Base-by-base conservation (phyloP, 2,113 vertebrate species). In the Oplegnathus fasciatus region DNA sequence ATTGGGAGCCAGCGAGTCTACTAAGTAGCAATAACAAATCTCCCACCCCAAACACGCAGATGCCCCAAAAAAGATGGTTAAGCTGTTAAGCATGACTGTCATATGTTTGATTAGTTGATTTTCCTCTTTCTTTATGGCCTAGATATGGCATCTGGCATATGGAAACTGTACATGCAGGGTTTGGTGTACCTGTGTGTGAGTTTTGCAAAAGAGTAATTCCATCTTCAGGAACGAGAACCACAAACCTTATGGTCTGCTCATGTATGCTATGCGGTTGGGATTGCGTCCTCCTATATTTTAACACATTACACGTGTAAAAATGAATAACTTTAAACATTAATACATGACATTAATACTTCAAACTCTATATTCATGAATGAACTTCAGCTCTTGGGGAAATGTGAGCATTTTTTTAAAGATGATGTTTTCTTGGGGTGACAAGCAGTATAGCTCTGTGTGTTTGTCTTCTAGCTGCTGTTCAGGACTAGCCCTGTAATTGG, bases 1-100 rank as follows among this genome's bases (percentile, higher is more conserved):
- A 46, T 28, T 78, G 86, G 86, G 79, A 87, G 76, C 46, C 60
- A 48, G 65, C 8, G 24, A 64, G 70, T 69, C 69, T 76, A 34
- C 84, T 88, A 77, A 83, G 76, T 82, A 82, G 73, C 60, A 30
- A 69, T 77, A 93, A 89, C 80, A 79, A 85, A 91, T 86, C 65
- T 74, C 6, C 77, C 50, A 50, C 28, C 28, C 42, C 50, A 48
- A 73, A 77, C 52, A 17, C 30, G 44, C 40, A 58, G 68, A 28
- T 58, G 18, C 62, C 20, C 54, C 24, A 24, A 42, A 75, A 78
- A 72, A 75, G n/a, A 67, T 54, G 40, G 42, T 54, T 34, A 22
- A 44, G 24, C 42, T 60, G 30, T 72, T 76, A 30, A 37, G 6
- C 3, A 37, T 37, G 6, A 54, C n/a, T 52, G 22, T 82, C 37